phyloP scores from a whole-genome alignment of 2,888 invertebrate species.

The Aethes cnicana region DNA sequence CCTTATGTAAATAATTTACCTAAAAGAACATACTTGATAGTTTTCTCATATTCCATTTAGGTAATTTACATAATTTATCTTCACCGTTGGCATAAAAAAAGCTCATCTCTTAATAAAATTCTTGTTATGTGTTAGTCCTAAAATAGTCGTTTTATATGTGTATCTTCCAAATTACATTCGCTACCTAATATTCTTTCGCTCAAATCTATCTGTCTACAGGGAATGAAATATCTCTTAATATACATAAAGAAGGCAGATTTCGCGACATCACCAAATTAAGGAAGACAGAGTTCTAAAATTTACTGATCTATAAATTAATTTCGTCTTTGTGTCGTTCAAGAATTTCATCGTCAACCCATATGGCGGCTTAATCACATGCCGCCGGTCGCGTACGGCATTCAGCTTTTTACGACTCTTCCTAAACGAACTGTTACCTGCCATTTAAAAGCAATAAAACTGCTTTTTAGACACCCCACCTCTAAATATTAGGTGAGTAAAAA shows the following conservation, averaged over 20 bases:
- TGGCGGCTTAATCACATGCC: constrained; percentile 40
- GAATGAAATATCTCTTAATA: background rate
- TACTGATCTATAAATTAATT: constrained; percentile 22
- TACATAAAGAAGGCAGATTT: background rate
- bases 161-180: too few relatives aligned
- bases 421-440: constrained; percentile 66
- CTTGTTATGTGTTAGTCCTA: too few relatives aligned
- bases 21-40: too few relatives aligned
- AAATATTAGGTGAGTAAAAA: constrained; percentile 69
- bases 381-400: constrained; percentile 40
- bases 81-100: too few relatives aligned
- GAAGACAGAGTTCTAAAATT: constrained; percentile 2
- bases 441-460: constrained; percentile 74
- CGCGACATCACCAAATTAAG: constrained; percentile 5
- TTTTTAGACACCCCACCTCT: constrained; percentile 59
- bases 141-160: too few relatives aligned
- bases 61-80: too few relatives aligned
- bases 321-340: constrained; percentile 22
- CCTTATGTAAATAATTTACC: too few relatives aligned
- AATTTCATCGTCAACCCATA: constrained; percentile 34
- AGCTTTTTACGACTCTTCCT: constrained; percentile 55
- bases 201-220: background rate
- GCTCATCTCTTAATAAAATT: too few relatives aligned
- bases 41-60: too few relatives aligned
- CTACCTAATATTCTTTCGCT: too few relatives aligned